Percentiles rank a stretch among this genome's conserved stretches.
Evolutionary conservation across 2,888 invertebrate species (phyloP).

Genomic region (Rhagonycha lutea): DNA sequence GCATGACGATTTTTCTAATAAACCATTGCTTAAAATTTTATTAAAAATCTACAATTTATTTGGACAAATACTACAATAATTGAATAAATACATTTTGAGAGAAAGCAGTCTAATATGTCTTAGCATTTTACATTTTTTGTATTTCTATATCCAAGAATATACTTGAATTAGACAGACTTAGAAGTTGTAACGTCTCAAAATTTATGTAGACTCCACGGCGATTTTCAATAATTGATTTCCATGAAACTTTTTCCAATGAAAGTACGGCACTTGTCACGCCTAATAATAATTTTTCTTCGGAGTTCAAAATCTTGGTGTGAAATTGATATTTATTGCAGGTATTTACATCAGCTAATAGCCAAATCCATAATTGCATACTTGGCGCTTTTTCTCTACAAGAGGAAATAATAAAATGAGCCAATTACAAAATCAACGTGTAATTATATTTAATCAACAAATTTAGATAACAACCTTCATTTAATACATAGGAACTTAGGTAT

Average conservation of each 20-base stretch:
- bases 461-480: neutral
- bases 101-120: neutral
- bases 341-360: slow-evolving; percentile 42
- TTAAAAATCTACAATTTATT: neutral
- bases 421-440: too few species aligned
- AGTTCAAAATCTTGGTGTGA: slow-evolving; percentile 40
- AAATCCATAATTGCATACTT: slow-evolving; percentile 42
- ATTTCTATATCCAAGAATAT: slow-evolving; percentile 12
- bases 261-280: slow-evolving; percentile 43
- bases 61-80: neutral
- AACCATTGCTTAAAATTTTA: neutral
- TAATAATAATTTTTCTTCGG: slow-evolving; percentile 38
- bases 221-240: slow-evolving; percentile 41
- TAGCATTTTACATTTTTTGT: neutral
- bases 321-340: slow-evolving; percentile 43
- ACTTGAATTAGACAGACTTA: neutral
- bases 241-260: slow-evolving; percentile 41
- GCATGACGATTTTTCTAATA: neutral
- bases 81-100: neutral
- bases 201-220: slow-evolving; percentile 44
- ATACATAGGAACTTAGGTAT: neutral
- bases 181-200: slow-evolving; percentile 6
- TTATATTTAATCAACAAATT: too few species aligned
- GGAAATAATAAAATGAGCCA: neutral
- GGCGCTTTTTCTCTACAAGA: neutral